Base-by-base conservation (phyloP, 1,140 invertebrate genomes). In the Sesamia nonagrioides region DNA sequence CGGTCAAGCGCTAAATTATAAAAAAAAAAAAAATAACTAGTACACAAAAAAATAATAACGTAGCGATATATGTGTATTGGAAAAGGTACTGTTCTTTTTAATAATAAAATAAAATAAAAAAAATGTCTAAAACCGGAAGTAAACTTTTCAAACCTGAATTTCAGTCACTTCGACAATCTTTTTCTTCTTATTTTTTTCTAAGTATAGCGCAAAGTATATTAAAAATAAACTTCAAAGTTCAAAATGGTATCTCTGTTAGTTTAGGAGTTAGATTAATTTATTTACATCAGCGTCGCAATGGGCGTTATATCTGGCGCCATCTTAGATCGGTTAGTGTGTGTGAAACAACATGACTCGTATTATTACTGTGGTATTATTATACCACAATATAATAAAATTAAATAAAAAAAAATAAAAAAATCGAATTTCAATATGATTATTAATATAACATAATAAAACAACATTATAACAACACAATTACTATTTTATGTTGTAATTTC, bases 171-270 rank as follows among this genome's bases (percentile, higher is more conserved):
- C 45, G 45, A 50, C 45, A 7, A 50, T 50, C 15, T 50, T 50
- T 50, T 50, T 50, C 15, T 50, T 50, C 15, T 50, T 50, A 13
- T 50, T 9, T 50, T n/a, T 50, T 50, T 50, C 45, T 13, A 50
- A 50, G 15, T 50, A 50, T 50, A 82, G 45, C 76, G 68, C 40
- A 77, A 77, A 50, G 2, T 18, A 77, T 77, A 77, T 15, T 17
- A 13, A 78, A 71, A 71, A n/a, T 71, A 78, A 33, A 9, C 17
- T 60, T 58, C 3, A 37, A 37, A 7, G 7, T 37, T 37, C 37
- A 37, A 37, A 37, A 37, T 37, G 37, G 3, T 3, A 60, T 78
- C 40, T 71, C 63, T 78, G 71, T 71, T 60, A 78, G 45, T 74
- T 54, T 71, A 63, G 60, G 35, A 35, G 60, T 13, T 63, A 63